A percentile compares a stretch with the other conserved stretches of the same genome.
These are phyloP conservation scores for Hemitrygon akajei DNA, from an alignment of 2,797 vertebrate species.

Conservation along the genomic window DNA sequence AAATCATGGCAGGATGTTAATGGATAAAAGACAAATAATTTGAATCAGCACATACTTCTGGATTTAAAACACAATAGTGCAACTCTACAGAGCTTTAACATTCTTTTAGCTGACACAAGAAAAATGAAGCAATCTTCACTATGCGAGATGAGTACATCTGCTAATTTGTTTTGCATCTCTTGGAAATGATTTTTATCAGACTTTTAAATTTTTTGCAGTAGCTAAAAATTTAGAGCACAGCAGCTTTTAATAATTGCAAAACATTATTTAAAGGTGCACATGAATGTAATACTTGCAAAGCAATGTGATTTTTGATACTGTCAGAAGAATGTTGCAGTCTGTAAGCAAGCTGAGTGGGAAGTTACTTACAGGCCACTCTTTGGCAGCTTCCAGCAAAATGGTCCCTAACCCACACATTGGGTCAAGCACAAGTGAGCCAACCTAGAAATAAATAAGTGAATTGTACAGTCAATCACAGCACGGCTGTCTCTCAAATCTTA, in stretches of 20 bases:
- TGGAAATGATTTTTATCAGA: not conserved
- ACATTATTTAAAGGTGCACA: not conserved
- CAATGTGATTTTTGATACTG: not conserved
- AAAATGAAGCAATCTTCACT: not conserved
- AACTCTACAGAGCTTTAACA: not conserved
- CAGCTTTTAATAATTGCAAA: not conserved
- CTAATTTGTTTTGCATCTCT: not conserved
- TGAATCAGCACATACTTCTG: not conserved
- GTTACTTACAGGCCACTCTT: slow-evolving; percentile 72
- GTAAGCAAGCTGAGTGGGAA: not conserved
- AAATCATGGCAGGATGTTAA: not conserved
- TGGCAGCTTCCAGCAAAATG: slow-evolving; percentile 81
- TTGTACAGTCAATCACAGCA: not conserved
- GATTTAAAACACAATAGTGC: not conserved
- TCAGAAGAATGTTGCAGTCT: not conserved
- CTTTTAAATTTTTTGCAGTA: not conserved
- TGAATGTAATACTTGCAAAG: not conserved
- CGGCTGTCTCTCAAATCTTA: not conserved
- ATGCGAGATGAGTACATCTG: not conserved
- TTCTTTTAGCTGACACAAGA: not conserved
- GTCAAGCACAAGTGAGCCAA: slow-evolving; percentile 72
- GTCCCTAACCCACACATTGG: slow-evolving; percentile 93
- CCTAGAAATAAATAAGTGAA: slow-evolving; percentile 50
- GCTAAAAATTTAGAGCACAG: not conserved
- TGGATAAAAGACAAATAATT: not conserved